phyloP scores from a whole-genome alignment of 2,797 vertebrate species.

The Eulemur mongoz region DNA sequence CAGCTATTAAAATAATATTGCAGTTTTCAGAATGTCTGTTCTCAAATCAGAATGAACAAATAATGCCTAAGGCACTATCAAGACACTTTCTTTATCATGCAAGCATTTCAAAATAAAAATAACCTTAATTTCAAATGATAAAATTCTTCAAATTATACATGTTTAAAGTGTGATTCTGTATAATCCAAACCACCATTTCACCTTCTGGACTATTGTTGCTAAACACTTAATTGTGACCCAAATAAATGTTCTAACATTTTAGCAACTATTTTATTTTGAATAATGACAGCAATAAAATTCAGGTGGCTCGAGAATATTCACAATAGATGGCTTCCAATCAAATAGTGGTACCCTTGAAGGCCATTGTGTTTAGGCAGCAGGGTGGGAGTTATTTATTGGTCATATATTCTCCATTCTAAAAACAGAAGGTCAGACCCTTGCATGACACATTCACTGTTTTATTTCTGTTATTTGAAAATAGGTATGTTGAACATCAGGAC shows the following conservation, averaged over 20 bases:
- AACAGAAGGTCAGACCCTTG: neutral
- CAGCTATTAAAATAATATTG: neutral
- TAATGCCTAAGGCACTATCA: neutral
- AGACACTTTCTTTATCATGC: neutral
- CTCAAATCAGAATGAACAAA: neutral
- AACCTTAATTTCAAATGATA: neutral
- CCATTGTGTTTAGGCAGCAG: conserved; percentile 12
- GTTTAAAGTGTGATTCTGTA: neutral
- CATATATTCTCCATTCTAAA: neutral
- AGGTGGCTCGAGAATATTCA: conserved; percentile 2
- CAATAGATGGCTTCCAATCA: conserved; percentile 50
- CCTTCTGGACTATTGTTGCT: neutral
- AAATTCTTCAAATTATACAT: neutral
- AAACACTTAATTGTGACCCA: conserved; percentile 10
- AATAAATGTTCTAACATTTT: neutral
- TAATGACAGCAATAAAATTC: conserved; percentile 25
- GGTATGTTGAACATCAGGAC: neutral
- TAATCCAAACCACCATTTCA: neutral
- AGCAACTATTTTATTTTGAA: conserved; percentile 48
- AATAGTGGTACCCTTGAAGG: neutral
- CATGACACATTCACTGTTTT: neutral
- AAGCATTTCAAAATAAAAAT: conserved; percentile 8
- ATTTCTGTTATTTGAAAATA: conserved; percentile 44
- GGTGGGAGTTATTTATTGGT: neutral
- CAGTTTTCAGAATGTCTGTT: neutral